Percentiles rank a stretch among this genome's conserved stretches.
phyloP scores from a whole-genome alignment of 2,797 vertebrate genomes.

The Bothrops alternatus region DNA sequence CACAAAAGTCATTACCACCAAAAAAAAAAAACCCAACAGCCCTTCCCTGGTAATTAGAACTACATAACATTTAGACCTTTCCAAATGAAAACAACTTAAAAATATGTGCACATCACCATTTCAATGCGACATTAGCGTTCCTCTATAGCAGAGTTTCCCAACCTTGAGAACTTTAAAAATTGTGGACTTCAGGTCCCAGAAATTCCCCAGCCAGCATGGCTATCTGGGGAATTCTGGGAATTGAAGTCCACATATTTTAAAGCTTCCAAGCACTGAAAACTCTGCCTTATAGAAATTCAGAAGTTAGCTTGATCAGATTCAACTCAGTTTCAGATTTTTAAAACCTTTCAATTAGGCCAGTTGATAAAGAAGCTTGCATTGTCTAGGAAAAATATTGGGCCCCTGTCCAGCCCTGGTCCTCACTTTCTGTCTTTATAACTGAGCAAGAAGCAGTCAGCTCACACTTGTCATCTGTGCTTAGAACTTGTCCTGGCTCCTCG shows the following conservation, averaged over 20 bases:
- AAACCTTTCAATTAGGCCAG: neutral
- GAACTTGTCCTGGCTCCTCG: neutral
- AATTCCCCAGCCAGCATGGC: neutral
- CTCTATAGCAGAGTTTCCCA: neutral
- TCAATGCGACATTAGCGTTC: neutral
- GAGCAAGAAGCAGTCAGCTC: neutral
- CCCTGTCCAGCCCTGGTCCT: neutral
- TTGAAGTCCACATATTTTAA: neutral
- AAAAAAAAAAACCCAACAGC: neutral
- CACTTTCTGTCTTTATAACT: neutral
- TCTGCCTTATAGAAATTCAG: neutral
- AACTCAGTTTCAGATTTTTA: neutral
- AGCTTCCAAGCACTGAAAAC: neutral
- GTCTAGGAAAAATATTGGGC: neutral
- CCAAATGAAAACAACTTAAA: neutral
- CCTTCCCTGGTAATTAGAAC: neutral
- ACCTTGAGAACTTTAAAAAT: neutral
- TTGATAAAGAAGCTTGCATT: neutral
- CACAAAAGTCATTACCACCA: neutral
- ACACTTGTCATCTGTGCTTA: neutral
- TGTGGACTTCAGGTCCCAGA: neutral
- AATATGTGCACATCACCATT: neutral
- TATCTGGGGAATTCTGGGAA: neutral
- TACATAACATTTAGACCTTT: neutral
- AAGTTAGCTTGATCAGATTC: neutral